Evolutionary conservation across 1,140 invertebrate species (phyloP), one percentile per base, ranked within the genome.

Genomic region (Orussus abietinus): DNA sequence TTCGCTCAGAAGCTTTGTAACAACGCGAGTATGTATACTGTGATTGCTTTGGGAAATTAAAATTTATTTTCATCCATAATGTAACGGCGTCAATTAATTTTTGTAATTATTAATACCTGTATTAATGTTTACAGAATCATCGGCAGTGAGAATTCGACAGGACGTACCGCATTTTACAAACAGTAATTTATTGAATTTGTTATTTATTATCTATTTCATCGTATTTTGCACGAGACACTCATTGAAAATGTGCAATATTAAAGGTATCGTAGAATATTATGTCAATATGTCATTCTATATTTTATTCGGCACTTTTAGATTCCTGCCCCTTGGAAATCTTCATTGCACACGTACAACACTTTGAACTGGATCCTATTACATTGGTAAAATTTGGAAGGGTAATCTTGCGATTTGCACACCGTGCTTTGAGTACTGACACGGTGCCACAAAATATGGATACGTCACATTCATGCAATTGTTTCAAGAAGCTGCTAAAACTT

Each of bases 241-340:
- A 22, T 35, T 34, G 28, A n/a, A 44, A 3, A 11, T 35, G 9
- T n/a, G n/a, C n/a, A n/a, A 11, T 29, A 30, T 17, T 40, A 41
- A 31, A 6, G 19, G 35, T 26, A 19, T 28, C 33, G 11, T 38
- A 28, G 39, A 5, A 14, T 33, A 44, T 21, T 42, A 19, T 10
- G 17, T 3, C 34, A 36, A 3, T 13, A 2, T 17, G n/a, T 9
- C 13, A 18, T 19, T 15, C 5, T 36, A 18, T 11, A 19, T 9
- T 32, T 34, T 5, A 40, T 42, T 29, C 42, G 5, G 9, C 6
- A 11, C 13, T 59, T 64, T 38, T 26, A 68, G 63, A 70, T 46
- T 57, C 63, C 21, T 71, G 71, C 20, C 20, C 59, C 1, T 35
- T 74, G 29, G 58, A 68, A 49, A 61, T 70, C 21, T 64, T 60